Percentiles rank a stretch among this genome's conserved stretches.
These are phyloP conservation scores for Rhagophthalmus giganteus DNA, from an alignment of 2,888 invertebrate species.

Conservation along the genomic window DNA sequence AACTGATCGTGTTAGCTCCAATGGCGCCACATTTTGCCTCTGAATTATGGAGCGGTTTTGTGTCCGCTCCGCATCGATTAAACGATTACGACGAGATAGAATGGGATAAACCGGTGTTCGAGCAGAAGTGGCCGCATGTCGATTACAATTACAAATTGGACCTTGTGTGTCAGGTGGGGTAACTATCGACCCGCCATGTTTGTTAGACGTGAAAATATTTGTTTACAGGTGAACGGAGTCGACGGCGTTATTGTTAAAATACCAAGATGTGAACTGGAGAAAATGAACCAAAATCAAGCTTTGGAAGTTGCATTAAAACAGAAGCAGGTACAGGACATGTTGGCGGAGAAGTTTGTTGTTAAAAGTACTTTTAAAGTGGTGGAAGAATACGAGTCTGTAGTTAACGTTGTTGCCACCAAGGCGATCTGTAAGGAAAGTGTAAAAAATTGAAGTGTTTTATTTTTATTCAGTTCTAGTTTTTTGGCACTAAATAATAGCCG, in stretches of 20 bases:
- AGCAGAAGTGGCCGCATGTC: conserved; percentile 78
- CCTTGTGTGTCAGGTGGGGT: conserved; percentile 65
- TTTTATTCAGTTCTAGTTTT: no score
- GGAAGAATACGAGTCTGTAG: conserved; percentile 48
- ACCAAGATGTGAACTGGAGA: conserved; percentile 58
- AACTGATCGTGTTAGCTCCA: conserved; percentile 85
- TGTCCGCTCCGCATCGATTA: conserved; percentile 64
- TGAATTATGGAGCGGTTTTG: conserved; percentile 85
- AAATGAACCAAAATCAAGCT: conserved; percentile 59
- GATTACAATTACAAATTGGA: conserved; percentile 70
- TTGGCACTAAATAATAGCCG: no score
- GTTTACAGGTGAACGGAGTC: conserved; percentile 59
- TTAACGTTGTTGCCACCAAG: conserved; percentile 41
- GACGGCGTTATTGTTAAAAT: conserved; percentile 60
- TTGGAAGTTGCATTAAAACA: conserved; percentile 59
- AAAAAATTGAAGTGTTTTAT: background rate
- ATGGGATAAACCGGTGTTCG: conserved; percentile 71
- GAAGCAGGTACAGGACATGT: conserved; percentile 46
- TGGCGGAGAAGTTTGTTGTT: conserved; percentile 47
- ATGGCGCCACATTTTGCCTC: conserved; percentile 90
- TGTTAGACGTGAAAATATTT: conserved; percentile 5
- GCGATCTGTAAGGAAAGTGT: background rate
- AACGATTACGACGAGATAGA: conserved; percentile 60
- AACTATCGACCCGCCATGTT: background rate
- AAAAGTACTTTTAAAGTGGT: conserved; percentile 45